phyloP scores from a whole-genome alignment of 2,113 vertebrate genomes.

The Hiodon alosoides region DNA sequence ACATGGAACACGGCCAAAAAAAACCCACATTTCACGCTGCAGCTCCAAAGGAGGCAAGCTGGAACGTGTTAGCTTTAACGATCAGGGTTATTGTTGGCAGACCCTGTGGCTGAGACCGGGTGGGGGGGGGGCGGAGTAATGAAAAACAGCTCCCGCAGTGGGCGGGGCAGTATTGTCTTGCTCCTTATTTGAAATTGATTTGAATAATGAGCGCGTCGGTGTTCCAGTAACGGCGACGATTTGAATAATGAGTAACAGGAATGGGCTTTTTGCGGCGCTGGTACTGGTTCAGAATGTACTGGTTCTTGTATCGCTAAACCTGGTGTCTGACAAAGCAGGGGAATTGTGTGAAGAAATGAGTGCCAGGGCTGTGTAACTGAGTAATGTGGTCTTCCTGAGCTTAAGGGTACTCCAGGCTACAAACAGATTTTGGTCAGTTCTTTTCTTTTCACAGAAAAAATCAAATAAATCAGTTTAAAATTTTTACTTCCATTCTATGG shows the following conservation, averaged over 20 bases:
- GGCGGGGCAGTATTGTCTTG: background rate
- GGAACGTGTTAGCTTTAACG: slow-evolving; percentile 24
- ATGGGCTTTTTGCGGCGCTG: background rate
- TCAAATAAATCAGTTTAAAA: too few species aligned
- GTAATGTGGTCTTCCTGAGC: too few species aligned
- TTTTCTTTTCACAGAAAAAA: too few species aligned
- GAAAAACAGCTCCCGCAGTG: background rate
- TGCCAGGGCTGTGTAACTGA: too few species aligned
- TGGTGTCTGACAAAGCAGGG: too few species aligned
- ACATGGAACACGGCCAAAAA: background rate
- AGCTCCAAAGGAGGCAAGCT: background rate
- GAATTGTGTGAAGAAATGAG: too few species aligned
- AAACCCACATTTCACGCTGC: background rate
- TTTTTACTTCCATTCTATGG: too few species aligned
- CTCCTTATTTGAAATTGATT: slow-evolving; percentile 2
- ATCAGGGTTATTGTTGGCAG: slow-evolving; percentile 21
- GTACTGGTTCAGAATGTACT: too few species aligned
- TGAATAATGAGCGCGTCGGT: background rate
- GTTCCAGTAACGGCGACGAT: too few species aligned
- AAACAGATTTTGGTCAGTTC: too few species aligned
- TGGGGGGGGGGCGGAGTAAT: slow-evolving; percentile 10
- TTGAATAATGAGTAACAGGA: background rate
- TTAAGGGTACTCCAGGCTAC: too few species aligned
- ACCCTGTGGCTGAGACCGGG: slow-evolving; percentile 18
- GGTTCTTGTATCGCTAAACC: too few species aligned